Conservation (phyloP, 2,888 invertebrate species). For the Protula sp. region DNA sequence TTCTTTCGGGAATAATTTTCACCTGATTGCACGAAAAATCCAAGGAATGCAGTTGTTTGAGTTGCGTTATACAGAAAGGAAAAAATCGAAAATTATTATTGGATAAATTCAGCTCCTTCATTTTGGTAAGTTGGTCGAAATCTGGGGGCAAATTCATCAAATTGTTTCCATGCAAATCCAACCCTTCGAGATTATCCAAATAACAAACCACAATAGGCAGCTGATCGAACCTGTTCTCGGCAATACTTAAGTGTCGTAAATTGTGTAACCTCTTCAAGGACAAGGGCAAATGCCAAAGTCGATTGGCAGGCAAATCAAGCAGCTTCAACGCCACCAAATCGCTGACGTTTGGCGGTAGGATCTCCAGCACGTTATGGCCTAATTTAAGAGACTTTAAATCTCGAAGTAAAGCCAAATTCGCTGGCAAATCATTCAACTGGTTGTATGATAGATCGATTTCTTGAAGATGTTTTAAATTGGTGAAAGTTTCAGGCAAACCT, state of each 20-base stretch:
- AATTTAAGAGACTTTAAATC: constrained; percentile 11
- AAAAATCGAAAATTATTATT: constrained; percentile 38
- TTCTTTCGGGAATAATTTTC: constrained; percentile 30
- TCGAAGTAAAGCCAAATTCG: neutral
- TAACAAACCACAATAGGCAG: constrained; percentile 22
- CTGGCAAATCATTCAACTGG: constrained; percentile 5
- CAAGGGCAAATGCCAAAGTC: constrained; percentile 45
- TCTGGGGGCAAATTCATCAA: constrained; percentile 39
- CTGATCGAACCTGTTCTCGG: constrained; percentile 45
- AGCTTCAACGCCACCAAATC: constrained; percentile 32
- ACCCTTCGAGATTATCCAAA: constrained; percentile 16
- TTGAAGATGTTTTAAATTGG: constrained; percentile 7
- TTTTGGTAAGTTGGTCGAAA: constrained; percentile 33
- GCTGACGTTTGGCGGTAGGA: constrained; percentile 43
- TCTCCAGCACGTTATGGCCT: constrained; percentile 37
- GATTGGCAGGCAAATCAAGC: constrained; percentile 43
- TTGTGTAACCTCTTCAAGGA: constrained; percentile 32
- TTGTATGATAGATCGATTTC: constrained; percentile 14
- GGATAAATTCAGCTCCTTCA: constrained; percentile 40
- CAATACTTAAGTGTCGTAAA: constrained; percentile 33
- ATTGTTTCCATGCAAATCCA: constrained; percentile 30
- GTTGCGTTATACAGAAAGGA: constrained; percentile 31
- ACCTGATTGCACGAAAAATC: constrained; percentile 45
- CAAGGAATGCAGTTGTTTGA: constrained; percentile 36
- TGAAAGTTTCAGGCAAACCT: neutral